phyloP scores from a whole-genome alignment of 2,797 vertebrate genomes.

The Gambusia yucatana region DNA sequence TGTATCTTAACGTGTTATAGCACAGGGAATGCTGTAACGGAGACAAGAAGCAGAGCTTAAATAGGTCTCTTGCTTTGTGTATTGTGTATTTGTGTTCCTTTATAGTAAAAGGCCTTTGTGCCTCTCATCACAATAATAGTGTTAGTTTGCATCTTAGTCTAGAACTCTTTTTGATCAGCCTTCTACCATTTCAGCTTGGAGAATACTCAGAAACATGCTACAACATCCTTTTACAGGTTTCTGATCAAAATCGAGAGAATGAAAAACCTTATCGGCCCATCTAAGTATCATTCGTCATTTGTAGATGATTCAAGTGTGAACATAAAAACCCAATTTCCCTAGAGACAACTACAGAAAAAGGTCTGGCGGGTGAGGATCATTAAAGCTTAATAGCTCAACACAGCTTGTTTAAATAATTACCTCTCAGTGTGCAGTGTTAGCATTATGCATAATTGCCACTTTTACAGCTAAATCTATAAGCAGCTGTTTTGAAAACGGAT shows the following conservation, averaged over 20 bases:
- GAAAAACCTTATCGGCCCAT: not conserved
- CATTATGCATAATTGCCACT: not conserved
- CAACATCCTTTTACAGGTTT: slow-evolving; percentile 3
- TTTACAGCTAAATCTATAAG: not conserved
- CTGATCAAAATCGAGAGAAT: not conserved
- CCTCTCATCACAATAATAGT: not conserved
- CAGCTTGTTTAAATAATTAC: not conserved
- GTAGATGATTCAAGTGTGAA: not conserved
- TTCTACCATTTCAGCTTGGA: not conserved
- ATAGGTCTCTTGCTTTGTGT: not conserved
- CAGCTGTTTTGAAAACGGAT: not conserved
- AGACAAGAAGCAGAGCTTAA: not conserved
- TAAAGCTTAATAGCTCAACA: not conserved
- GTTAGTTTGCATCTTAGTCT: not conserved
- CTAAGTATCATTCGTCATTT: not conserved
- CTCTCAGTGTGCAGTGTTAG: not conserved
- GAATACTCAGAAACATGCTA: slow-evolving; percentile 2
- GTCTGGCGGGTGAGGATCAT: not conserved
- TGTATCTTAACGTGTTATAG: not conserved
- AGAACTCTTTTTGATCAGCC: not conserved
- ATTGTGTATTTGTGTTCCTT: too few species aligned
- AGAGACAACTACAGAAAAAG: not conserved
- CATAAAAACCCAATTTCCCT: not conserved
- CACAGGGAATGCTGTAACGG: not conserved
- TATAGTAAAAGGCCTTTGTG: not conserved